Conservation (phyloP, 2,888 invertebrate species). For the Platycheirus rosarum region DNA sequence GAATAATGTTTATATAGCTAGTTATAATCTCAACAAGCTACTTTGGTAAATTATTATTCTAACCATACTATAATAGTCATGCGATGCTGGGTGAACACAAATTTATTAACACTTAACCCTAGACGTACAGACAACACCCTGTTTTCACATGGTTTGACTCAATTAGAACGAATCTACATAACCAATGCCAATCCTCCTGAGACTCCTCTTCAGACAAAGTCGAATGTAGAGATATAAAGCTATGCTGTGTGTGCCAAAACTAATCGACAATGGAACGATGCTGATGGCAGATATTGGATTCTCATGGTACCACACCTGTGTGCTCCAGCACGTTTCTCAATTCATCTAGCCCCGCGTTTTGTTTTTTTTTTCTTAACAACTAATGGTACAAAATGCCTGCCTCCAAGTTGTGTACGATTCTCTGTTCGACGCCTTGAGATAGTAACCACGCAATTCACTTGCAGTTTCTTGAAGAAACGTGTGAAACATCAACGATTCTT, state of each 20-base stretch:
- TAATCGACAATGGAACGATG: conserved; percentile 6
- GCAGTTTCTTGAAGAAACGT: no score
- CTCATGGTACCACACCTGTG: conserved; percentile 60
- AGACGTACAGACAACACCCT: conserved; percentile 19
- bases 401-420: background rate
- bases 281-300: conserved; percentile 17
- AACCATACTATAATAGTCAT: background rate
- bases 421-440: background rate
- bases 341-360: conserved; percentile 37
- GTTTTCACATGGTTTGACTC: conserved; percentile 52
- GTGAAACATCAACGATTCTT: no score
- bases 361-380: conserved; percentile 3
- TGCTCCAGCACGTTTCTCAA: conserved; percentile 55
- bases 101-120: conserved; percentile 28
- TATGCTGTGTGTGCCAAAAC: background rate
- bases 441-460: conserved; percentile 18
- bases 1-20: background rate
- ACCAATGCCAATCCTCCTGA: conserved; percentile 36
- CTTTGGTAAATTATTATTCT: background rate
- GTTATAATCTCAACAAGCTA: background rate
- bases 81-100: background rate
- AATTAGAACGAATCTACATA: conserved; percentile 60
- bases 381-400: conserved; percentile 4
- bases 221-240: background rate
- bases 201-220: conserved; percentile 35